Evolutionary conservation across 2,797 vertebrate species (phyloP).

Genomic region (Limnodromus scolopaceus): DNA sequence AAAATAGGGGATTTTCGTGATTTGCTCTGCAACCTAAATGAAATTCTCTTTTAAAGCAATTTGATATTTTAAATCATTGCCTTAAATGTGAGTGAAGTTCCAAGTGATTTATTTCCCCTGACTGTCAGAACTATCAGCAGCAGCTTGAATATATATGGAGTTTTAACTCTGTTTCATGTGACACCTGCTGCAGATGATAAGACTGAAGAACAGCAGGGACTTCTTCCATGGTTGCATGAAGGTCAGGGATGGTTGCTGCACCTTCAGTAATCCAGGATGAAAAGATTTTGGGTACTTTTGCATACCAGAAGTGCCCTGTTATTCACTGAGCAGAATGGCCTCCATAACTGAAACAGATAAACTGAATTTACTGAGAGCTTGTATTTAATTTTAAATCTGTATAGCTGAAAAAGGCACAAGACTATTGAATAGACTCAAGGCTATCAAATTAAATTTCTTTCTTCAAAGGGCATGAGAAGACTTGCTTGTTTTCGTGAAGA

Average conservation of each 20-base stretch:
- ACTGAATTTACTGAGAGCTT: neutral
- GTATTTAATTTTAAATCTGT: neutral
- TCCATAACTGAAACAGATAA: neutral
- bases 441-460: constrained; percentile 2
- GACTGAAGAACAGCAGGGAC: neutral
- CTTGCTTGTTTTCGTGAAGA: neutral
- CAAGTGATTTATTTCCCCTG: neutral
- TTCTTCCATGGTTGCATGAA: neutral
- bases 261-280: neutral
- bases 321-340: neutral
- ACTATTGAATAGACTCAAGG: neutral
- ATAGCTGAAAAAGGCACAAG: neutral
- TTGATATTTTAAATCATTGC: neutral
- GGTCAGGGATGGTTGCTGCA: neutral
- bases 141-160: neutral
- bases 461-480: neutral
- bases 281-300: neutral
- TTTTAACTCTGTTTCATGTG: constrained; percentile 8
- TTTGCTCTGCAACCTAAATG: neutral
- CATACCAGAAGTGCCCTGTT: neutral
- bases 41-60: neutral
- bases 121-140: neutral
- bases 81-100: neutral
- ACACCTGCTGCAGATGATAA: neutral
- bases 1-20: neutral